Conservation (phyloP, 2,888 invertebrate species). For the Aquatica leii region DNA sequence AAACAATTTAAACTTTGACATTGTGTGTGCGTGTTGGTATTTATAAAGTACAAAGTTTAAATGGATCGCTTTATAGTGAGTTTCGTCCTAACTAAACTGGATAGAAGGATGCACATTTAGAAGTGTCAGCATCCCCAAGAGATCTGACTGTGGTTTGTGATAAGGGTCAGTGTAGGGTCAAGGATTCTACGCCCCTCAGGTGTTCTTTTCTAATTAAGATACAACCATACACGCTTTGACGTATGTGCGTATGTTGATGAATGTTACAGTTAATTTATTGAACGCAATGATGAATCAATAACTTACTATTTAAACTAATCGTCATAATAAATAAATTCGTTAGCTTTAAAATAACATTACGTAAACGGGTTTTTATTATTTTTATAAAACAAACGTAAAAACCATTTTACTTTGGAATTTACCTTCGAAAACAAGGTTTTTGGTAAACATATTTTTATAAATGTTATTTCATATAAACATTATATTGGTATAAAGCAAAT, state of each 20-base stretch:
- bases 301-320: conserved; percentile 14
- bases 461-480: too few relatives aligned
- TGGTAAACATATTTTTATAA: too few relatives aligned
- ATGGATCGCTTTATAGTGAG: too few relatives aligned
- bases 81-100: background rate
- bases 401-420: too few relatives aligned
- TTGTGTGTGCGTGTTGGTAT: too few relatives aligned
- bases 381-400: too few relatives aligned
- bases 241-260: conserved; percentile 14
- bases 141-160: conserved; percentile 34
- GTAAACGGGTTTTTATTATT: too few relatives aligned
- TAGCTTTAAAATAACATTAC: too few relatives aligned
- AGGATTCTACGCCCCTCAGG: conserved; percentile 42
- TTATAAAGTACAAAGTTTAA: too few relatives aligned
- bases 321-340: too few relatives aligned
- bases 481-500: background rate
- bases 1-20: too few relatives aligned
- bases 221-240: conserved; percentile 35
- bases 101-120: conserved; percentile 30
- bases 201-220: conserved; percentile 39
- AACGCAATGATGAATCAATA: conserved; percentile 25
- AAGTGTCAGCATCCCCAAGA: conserved; percentile 29
- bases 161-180: conserved; percentile 41
- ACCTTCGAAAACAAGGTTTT: too few relatives aligned
- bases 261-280: conserved; percentile 29